Evolutionary conservation across 2,888 invertebrate genomes (phyloP), one percentile per base, ranked within the genome.

Genomic region (Dione vanillae): DNA sequence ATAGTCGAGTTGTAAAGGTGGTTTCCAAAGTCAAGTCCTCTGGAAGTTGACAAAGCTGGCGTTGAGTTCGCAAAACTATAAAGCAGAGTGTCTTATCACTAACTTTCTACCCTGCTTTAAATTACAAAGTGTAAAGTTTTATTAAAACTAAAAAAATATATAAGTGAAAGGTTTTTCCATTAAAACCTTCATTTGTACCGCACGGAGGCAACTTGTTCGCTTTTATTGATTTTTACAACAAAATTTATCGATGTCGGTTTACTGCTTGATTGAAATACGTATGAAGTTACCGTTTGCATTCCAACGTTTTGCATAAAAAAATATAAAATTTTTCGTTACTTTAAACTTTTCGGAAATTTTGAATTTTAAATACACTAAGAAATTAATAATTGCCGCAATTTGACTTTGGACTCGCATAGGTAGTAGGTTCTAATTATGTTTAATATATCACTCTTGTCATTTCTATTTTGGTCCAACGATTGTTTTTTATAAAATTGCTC

Each of bases 201-300:
- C 16, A 16, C 19, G 45, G 45, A 37, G 8, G 27, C 47, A 27
- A 20, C 2, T 19, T 40, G 47, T 19, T 40, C 16, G 20, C 45
- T 69, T 68, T 54, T 56, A 54, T 69, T 64, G 62, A 68, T 62
- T 69, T 69, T 69, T 45, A 47, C 68, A 52, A 52, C 37, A 8
- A 43, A 56, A 62, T 69, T 69, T 54, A 69, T 69, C 62, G 43
- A 54, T 62, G 62, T 64, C 11, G 65, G 65, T 65, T 54, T 47
- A 43, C 41, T 62, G 52, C 54, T 62, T 69, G 64, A 64, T 64
- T 47, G 64, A 64, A 64, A 64, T 20, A 37, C 45, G 27, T 61
- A 61, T 45, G 35, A 45, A 43, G 43, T 61, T 61, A 27, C 61
- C 16, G 45, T 61, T 45, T 27, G 61, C n/a, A 10, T 54, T 10